Percentiles rank a stretch among this genome's conserved stretches.
Evolutionary conservation across 2,113 vertebrate genomes (phyloP).

Genomic region (Semnornis frantzii): DNA sequence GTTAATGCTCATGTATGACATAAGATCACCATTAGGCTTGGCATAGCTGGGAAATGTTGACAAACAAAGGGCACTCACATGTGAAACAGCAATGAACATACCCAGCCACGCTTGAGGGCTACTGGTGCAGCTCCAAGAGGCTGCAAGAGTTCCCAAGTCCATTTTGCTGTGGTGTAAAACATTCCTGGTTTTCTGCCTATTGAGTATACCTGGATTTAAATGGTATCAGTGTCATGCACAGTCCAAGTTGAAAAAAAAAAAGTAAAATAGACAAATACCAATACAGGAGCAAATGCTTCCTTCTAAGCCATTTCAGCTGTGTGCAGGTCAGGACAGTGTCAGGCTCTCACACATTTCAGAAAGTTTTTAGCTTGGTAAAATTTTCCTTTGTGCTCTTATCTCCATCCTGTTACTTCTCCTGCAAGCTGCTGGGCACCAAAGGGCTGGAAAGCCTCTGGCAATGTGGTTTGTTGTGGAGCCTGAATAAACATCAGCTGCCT

Average conservation of each 20-base stretch:
- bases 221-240: not conserved
- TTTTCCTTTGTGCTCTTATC: not conserved
- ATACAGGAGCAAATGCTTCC: not conserved
- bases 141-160: not conserved
- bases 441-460: slow-evolving; percentile 32
- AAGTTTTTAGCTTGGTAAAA: not conserved
- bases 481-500: slow-evolving; percentile 16
- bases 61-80: not conserved
- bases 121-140: not conserved
- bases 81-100: not conserved
- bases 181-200: not conserved
- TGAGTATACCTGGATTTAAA: not conserved
- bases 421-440: not conserved
- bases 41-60: not conserved
- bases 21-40: not conserved
- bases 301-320: not conserved
- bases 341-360: not conserved
- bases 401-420: not conserved
- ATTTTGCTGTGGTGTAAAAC: not conserved
- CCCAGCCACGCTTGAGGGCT: not conserved
- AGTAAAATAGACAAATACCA: not conserved
- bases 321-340: not conserved
- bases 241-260: not conserved
- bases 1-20: not conserved
- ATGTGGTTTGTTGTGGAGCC: not conserved